These are phyloP conservation scores for Pocillopora grandis DNA, from an alignment of 92 coral and sea anemone genomes.

Conservation along the genomic window DNA sequence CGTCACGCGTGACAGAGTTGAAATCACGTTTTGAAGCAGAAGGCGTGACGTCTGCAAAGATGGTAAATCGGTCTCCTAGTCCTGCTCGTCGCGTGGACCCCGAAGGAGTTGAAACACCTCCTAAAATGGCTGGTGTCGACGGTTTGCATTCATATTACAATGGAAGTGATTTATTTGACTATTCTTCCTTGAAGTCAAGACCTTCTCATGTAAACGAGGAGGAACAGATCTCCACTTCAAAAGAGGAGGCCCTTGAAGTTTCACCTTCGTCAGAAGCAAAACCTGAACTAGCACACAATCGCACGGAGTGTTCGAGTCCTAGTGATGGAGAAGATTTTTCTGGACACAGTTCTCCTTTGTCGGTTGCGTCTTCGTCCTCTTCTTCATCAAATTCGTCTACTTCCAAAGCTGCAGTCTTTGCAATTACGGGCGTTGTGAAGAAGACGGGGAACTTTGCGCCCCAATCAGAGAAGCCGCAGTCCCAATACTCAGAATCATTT, in stretches of 20 bases:
- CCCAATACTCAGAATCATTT: background rate
- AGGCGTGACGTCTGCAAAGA: background rate
- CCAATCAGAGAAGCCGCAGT: background rate
- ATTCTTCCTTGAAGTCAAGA: background rate
- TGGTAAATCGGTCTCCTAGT: background rate
- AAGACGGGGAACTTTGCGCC: background rate
- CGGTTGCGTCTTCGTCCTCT: constrained; percentile 75
- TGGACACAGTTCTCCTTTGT: constrained; percentile 77
- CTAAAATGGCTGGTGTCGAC: background rate
- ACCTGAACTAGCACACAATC: background rate
- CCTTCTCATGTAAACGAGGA: background rate
- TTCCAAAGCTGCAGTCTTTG: constrained; percentile 44
- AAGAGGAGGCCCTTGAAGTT: background rate
- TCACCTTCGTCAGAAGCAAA: constrained; percentile 4
- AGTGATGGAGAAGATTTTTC: constrained; percentile 39
- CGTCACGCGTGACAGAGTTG: constrained; percentile 37
- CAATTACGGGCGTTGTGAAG: constrained; percentile 20
- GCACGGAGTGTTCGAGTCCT: constrained; percentile 16
- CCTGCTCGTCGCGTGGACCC: constrained; percentile 15
- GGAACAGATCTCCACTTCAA: no score
- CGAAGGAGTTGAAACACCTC: constrained; percentile 24
- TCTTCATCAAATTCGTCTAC: constrained; percentile 64
- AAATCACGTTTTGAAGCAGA: constrained; percentile 33
- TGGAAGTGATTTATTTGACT: background rate
- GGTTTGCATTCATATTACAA: background rate